Evolutionary conservation across 2,797 vertebrate species (phyloP), one percentile per base, ranked within the genome.

Genomic region (Tokudaia muenninki): DNA sequence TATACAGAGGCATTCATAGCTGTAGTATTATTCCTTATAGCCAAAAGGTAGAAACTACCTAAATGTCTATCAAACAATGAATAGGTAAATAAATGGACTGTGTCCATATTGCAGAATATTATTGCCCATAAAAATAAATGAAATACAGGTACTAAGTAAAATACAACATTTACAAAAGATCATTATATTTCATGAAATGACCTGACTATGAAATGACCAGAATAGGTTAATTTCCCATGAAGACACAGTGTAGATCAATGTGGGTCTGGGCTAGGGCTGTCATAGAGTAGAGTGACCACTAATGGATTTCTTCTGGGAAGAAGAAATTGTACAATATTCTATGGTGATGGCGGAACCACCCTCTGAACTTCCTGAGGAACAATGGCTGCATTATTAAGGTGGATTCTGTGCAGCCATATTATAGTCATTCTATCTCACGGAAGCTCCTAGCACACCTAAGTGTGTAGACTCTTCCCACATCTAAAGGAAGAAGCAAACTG

Each of bases 111-210:
- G 55, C 12, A 3, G 12, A 86, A 89, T 83, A 50, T 19, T 83
- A 87, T 63, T 44, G 75, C 6, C n/a, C 50, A 92, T 86, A 55
- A 87, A 78, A 94, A 91, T 41, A 81, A 86, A 82, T 81, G 57
- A 94, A 82, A 47, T 63, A 29, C 50, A 16, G 50, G 44, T 47
- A 29, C 22, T 78, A 57, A 81, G 57, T 82, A 79, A 91, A 95
- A 77, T 37, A 72, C 67, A 61, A 6, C 86, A 59, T 5, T 92
- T 70, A 79, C 16, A 63, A 80, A 92, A 41, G 90, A 72, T 67
- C n/a, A 57, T 19, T 72, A 29, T 41, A 74, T 57, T 57, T 72
- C 2, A 2, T 29, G n/a, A 89, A 72, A 80, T 72, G 4, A 37
- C 34, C 21, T 80, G 61, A 82, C 24, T 31, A 44, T 61, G 37